A percentile compares a stretch with the other conserved stretches of the same genome.
phyloP scores from a whole-genome alignment of 2,113 vertebrate genomes.

The Paracanthobrama guichenoti region DNA sequence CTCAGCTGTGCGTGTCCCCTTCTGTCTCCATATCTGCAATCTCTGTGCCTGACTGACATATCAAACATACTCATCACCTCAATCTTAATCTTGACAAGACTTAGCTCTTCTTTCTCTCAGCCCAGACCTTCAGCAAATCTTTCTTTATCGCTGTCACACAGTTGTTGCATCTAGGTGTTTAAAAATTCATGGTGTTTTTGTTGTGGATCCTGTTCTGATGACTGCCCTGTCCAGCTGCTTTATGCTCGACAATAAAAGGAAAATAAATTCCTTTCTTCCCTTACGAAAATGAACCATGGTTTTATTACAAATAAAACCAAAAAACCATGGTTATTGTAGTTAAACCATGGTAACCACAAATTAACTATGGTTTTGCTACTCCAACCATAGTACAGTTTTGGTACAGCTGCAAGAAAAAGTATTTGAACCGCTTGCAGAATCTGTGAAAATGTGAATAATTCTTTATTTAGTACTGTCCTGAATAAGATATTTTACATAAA shows the following conservation, averaged over 20 bases:
- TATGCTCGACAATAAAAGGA: conserved; percentile 3
- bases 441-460: no score
- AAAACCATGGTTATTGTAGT: no score
- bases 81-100: conserved; percentile 22
- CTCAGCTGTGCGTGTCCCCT: not conserved
- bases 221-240: conserved; percentile 14
- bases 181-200: conserved; percentile 27
- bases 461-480: no score
- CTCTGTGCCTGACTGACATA: conserved; percentile 25
- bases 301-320: no score
- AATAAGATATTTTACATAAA: no score
- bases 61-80: conserved; percentile 10
- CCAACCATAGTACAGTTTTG: no score
- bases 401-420: no score
- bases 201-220: conserved; percentile 1
- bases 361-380: no score
- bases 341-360: no score
- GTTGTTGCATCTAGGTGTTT: conserved; percentile 16
- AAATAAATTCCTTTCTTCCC: not conserved
- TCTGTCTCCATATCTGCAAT: conserved; percentile 8
- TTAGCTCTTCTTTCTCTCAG: conserved; percentile 6
- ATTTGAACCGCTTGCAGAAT: no score
- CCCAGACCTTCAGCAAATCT: conserved; percentile 1
- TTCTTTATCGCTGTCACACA: conserved; percentile 36
- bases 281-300: no score